Base-by-base conservation (phyloP, 53 echinoderm and acorn worm species). In the Paracentrotus lividus region DNA sequence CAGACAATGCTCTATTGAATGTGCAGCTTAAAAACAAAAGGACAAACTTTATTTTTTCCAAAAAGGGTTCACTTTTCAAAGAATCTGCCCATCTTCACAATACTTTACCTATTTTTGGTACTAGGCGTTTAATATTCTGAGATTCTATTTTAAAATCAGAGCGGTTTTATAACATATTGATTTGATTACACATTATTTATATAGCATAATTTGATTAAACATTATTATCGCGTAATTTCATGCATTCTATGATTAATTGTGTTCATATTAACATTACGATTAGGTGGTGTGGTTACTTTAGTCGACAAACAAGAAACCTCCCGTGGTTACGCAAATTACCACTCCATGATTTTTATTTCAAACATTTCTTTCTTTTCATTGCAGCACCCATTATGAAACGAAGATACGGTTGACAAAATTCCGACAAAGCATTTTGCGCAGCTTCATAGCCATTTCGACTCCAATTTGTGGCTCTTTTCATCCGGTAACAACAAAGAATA, bases 381-480 rank as follows among this genome's bases (percentile, higher is more conserved):
- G 36, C 40, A 72, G 14, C 40, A 20, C 38, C 2, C 36, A 72
- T 72, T 72, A 72, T 20, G 40, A 16, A 4, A 18, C 7, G 36
- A 72, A 40, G 36, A 38, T 40, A 72, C 72, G 72, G 72, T 36
- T 72, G 72, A 72, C 4, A 40, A 36, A 72, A 72, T 72, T 72
- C 40, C 36, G 40, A 38, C 20, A 72, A 72, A 36, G 72, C 40
- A 72, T 64, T n/a, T 29, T 18, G 72, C 5, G 40, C 40, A 20
- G 72, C 72, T 72, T 72, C 38, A n/a, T n/a, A 20, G 16, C 72
- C 72, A 72, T 38, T 72, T 38, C 36, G 72, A 72, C 40, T 72
- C 36, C 72, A 72, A 72, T 72, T 72, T 72, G 36, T 40, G 40
- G 72, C 40, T 72, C 72, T 72, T 15, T 72, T 72, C 72, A 72